Base-by-base conservation (phyloP, 2,888 invertebrate genomes). In the Odontocerum albicorne region DNA sequence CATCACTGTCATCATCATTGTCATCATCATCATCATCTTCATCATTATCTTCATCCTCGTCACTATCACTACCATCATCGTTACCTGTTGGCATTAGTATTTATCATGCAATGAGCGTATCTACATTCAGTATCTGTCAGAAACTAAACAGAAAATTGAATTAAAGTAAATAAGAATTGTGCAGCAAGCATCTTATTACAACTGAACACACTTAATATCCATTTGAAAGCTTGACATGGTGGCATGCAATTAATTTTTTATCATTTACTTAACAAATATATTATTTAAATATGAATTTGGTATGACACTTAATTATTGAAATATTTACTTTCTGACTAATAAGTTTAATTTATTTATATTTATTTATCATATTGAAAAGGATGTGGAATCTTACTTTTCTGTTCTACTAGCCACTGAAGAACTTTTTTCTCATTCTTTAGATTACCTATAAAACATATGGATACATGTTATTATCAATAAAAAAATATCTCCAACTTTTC, bases 351-450 rank as follows among this genome's bases (percentile, higher is more conserved):
- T 43, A 43, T 32, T 19, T 32, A 19, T 46, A 16, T 33, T 33
- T 17, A 20, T 33, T 27, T 46, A 33, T 46, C 22, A 46, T 22
- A 46, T 19, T 46, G 12, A 50, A 63, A 62, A 59, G 56, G 80
- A 76, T 77, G 78, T 80, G 79, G 81, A 78, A 82, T 84, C 92
- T 92, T 92, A 92, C 92, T 92, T 90, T 92, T 92, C 84, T 93
- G 92, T 82, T 90, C 88, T 82, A 92, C 83, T 81, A 94, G 88
- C 93, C 93, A 94, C 84, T 90, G 89, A 83, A 94, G 87, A 82
- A 94, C 92, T 84, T 90, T 90, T 80, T 90, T 90, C 86, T 93
- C 92, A 75, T 91, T 88, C 85, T 85, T 90, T 84, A 93, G 90
- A 85, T 92, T 88, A 84, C 92, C 92, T 92, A 87, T 82, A 87